Base-by-base conservation (phyloP, 2,888 invertebrate genomes). In the Baccha elongata region DNA sequence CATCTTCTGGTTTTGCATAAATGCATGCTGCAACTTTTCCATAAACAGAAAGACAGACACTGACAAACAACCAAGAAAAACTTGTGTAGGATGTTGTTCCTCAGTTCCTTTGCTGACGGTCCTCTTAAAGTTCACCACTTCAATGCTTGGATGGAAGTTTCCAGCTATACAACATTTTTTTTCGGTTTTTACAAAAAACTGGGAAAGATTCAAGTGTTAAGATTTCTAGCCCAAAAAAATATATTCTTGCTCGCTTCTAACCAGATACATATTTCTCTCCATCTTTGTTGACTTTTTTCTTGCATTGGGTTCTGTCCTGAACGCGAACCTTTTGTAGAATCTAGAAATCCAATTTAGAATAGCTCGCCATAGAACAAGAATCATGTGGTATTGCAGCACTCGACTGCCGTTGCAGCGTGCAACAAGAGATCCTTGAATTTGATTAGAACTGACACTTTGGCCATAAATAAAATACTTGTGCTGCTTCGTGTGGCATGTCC, bases 371-470 rank as follows among this genome's bases (percentile, higher is more conserved):
- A 71, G 32, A 32, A 15, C 17, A 32, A 53, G 37, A n/a, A 10
- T 15, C 58, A 26, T 58, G 58, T 58, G 58, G 58, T 58, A 58
- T 58, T 58, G 0, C 15, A 4, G 6, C 13, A 2, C 23, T 32
- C 6, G 6, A 11, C 23, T 13, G 10, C 37, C 21, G 5, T 21
- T 7, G 55, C 32, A 4, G 11, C 50, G 13, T n/a, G 17, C 40
- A 40, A 58, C 58, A 58, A 58, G 60, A 86, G 88, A 88, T 88
- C 87, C 87, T 89, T 87, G 86, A 86, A 87, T 89, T 88, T 89
- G 90, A 89, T 89, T 89, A 89, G 87, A 88, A 86, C 89, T 90
- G 90, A 89, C 90, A 89, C 88, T 88, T 89, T 88, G 87, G 87
- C 88, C 90, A 90, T 89, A 89, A 89, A 89, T 90, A 90, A 89